Percentiles rank a stretch among this genome's conserved stretches.
Conservation (phyloP, 2,113 vertebrate genomes). For the Mohoua ochrocephala region DNA sequence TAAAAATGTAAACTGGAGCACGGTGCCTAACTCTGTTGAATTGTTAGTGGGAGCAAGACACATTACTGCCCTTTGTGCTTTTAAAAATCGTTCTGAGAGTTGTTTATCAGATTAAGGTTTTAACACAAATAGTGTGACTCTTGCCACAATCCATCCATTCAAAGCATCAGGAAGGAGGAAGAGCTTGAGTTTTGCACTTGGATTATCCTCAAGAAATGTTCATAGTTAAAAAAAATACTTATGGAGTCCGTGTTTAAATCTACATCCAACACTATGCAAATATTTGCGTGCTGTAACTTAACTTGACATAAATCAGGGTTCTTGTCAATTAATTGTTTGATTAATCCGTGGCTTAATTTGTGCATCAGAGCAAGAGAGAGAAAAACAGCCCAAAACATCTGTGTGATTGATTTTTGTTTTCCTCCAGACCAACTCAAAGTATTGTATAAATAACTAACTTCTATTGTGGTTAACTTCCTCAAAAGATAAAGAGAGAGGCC, state of each 20-base stretch:
- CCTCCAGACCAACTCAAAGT: background rate
- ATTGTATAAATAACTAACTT: background rate
- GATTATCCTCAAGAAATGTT: background rate
- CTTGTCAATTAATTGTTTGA: conserved; percentile 43
- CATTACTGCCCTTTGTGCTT: background rate
- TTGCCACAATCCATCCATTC: background rate
- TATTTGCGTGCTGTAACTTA: conserved; percentile 13
- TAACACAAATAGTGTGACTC: background rate
- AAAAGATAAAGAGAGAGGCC: background rate
- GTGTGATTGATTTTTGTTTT: background rate
- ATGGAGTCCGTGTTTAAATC: background rate
- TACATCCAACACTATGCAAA: conserved; percentile 12
- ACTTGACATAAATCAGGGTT: background rate
- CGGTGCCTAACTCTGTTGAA: background rate
- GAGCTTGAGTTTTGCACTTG: background rate
- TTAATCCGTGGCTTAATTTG: conserved; percentile 33
- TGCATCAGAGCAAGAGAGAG: background rate
- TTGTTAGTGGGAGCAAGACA: background rate
- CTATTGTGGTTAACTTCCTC: background rate
- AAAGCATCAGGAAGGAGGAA: background rate
- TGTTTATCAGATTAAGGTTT: background rate
- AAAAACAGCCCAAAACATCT: conserved; percentile 3
- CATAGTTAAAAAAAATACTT: background rate
- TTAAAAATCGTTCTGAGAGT: background rate
- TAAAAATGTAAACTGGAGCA: background rate